Evolutionary conservation across 2,113 vertebrate species (phyloP).

Genomic region (Nansenia antarctica): DNA sequence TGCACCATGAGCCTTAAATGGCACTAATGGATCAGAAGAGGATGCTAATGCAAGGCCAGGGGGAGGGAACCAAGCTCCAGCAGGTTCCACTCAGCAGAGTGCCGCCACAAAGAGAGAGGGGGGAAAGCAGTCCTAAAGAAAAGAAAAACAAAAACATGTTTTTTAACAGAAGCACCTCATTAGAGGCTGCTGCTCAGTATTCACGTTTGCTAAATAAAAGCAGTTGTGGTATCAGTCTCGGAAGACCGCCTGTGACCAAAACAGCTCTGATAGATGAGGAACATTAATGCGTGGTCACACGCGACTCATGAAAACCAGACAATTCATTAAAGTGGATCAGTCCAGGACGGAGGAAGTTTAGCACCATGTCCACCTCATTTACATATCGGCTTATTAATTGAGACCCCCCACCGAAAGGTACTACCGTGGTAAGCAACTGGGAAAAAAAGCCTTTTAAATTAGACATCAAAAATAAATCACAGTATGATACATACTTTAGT

Average conservation of each 20-base stretch:
- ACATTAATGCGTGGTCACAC: too few species aligned
- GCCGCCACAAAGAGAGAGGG: too few species aligned
- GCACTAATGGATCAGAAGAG: constrained; percentile 85
- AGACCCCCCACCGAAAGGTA: background rate
- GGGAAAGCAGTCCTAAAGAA: too few species aligned
- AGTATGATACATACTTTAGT: background rate
- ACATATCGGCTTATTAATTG: background rate
- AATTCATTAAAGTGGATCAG: background rate
- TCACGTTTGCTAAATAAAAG: too few species aligned
- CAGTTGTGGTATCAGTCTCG: too few species aligned
- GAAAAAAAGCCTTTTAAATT: background rate
- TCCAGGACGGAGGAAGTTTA: background rate
- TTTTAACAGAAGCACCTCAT: too few species aligned
- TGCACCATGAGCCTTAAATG: constrained; percentile 71
- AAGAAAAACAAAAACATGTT: too few species aligned
- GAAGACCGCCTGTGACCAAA: too few species aligned
- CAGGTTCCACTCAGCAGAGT: constrained; percentile 16
- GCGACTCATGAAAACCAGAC: background rate
- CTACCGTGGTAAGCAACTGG: background rate
- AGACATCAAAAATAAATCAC: background rate
- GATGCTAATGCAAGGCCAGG: constrained; percentile 78
- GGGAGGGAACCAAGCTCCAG: constrained; percentile 72
- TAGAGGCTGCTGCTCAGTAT: too few species aligned
- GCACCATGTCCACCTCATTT: background rate
- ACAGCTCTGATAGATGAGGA: too few species aligned